phyloP scores from a whole-genome alignment of 2,797 vertebrate genomes.

The Lutjanus campechanus region DNA sequence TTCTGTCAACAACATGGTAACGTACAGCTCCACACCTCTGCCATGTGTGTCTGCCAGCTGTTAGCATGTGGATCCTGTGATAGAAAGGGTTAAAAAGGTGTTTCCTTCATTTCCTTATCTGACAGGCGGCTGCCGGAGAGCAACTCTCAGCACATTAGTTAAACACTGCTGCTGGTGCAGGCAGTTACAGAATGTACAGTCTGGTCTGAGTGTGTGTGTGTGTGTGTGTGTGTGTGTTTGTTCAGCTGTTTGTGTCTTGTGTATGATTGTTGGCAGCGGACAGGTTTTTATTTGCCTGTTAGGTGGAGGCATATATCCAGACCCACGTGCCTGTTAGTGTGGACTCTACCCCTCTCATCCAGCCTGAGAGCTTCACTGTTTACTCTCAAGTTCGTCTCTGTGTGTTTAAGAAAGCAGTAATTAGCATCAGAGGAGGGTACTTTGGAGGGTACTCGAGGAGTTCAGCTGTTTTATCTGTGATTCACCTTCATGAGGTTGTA shows the following conservation, averaged over 20 bases:
- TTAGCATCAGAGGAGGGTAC: not conserved
- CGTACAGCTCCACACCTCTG: conserved; percentile 22
- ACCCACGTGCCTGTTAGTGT: conserved; percentile 36
- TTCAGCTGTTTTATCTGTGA: not conserved
- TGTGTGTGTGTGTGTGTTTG: conserved; percentile 29
- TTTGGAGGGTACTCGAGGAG: not conserved
- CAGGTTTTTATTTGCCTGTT: conserved; percentile 28
- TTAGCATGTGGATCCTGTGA: not conserved
- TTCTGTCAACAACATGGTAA: conserved; percentile 69
- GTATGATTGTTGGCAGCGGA: conserved; percentile 1
- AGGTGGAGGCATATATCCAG: conserved; percentile 31
- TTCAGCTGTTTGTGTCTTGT: conserved; percentile 31
- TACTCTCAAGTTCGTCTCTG: conserved; percentile 17
- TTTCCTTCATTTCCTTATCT: conserved; percentile 72
- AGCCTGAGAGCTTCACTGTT: conserved; percentile 51
- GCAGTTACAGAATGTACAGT: not conserved
- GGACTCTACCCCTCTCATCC: conserved; percentile 38
- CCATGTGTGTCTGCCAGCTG: not conserved
- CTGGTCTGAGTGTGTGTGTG: conserved; percentile 8
- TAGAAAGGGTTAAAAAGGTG: conserved; percentile 7
- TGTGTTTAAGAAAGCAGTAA: conserved; percentile 15
- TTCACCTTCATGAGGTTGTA: not conserved
- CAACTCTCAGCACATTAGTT: not conserved
- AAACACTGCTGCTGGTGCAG: conserved; percentile 22
- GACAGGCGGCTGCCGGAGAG: conserved; percentile 19